A percentile compares a stretch with the other conserved stretches of the same genome.
Conservation (phyloP, 2,888 invertebrate species). For the Troglohyphantes excavatus region DNA sequence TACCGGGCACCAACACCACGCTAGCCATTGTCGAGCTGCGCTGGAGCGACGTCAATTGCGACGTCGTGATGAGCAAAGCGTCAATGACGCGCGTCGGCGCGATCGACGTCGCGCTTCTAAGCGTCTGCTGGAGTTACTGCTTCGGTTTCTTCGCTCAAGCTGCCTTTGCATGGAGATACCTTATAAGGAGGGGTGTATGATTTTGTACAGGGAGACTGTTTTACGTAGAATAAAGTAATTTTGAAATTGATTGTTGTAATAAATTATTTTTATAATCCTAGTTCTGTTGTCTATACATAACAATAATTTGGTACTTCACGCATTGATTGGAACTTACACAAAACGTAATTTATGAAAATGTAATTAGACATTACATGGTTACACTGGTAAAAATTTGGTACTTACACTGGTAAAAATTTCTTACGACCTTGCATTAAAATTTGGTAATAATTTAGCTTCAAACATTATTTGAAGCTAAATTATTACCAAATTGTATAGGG, state of each 20-base stretch:
- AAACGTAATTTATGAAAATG: too few relatives aligned
- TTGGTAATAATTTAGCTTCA: too few relatives aligned
- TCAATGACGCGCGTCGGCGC: not conserved
- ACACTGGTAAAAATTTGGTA: too few relatives aligned
- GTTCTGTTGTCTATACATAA: too few relatives aligned
- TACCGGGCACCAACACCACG: constrained; percentile 64
- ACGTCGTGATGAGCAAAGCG: not conserved
- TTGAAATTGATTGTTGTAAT: not conserved
- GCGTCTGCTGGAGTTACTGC: not conserved
- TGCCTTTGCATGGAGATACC: not conserved
- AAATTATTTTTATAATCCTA: too few relatives aligned
- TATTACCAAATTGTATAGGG: too few relatives aligned
- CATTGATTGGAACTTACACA: too few relatives aligned
- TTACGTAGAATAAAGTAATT: constrained; percentile 33
- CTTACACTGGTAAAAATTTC: too few relatives aligned
- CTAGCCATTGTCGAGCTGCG: constrained; percentile 68
- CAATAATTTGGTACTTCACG: too few relatives aligned
- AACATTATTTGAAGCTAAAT: too few relatives aligned
- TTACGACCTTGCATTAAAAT: too few relatives aligned
- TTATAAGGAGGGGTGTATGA: not conserved
- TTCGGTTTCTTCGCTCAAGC: constrained; percentile 29
- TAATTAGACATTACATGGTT: too few relatives aligned
- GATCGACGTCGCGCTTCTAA: not conserved
- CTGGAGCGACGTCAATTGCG: constrained; percentile 53
- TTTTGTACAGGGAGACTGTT: constrained; percentile 32